These are phyloP conservation scores for Amorpha juglandis DNA, from an alignment of 2,888 invertebrate genomes.

Conservation along the genomic window DNA sequence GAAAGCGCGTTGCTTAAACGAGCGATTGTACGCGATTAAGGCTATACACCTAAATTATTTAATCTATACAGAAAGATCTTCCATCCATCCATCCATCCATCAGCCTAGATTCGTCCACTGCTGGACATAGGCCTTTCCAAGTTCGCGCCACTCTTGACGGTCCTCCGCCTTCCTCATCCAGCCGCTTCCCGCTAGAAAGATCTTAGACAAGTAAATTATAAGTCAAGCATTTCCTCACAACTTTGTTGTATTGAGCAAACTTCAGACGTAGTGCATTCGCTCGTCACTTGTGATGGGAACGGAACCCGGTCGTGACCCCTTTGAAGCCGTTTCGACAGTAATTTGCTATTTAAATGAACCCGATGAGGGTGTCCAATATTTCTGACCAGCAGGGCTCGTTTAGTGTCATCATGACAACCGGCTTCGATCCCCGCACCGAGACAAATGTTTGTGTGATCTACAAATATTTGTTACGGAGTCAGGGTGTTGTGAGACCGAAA, in stretches of 20 bases:
- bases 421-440: no score
- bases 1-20: slow-evolving; percentile 1
- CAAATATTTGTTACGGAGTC: no score
- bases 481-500: no score
- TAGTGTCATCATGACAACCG: slow-evolving; percentile 15
- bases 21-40: slow-evolving; percentile 1
- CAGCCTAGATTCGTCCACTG: no score
- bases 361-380: background rate
- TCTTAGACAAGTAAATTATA: background rate
- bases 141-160: no score
- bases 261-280: slow-evolving; percentile 29
- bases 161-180: no score
- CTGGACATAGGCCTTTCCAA: no score
- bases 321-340: slow-evolving; percentile 38
- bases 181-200: no score
- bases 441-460: no score
- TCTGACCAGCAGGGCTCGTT: background rate
- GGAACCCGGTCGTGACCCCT: slow-evolving; percentile 44
- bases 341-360: slow-evolving; percentile 33
- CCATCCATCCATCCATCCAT: no score
- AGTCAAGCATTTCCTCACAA: background rate
- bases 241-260: background rate
- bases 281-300: slow-evolving; percentile 39
- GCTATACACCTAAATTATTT: slow-evolving; percentile 34
- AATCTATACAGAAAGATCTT: background rate